Base-by-base conservation (phyloP, 2,888 invertebrate species). In the Acholoe squamosa region DNA sequence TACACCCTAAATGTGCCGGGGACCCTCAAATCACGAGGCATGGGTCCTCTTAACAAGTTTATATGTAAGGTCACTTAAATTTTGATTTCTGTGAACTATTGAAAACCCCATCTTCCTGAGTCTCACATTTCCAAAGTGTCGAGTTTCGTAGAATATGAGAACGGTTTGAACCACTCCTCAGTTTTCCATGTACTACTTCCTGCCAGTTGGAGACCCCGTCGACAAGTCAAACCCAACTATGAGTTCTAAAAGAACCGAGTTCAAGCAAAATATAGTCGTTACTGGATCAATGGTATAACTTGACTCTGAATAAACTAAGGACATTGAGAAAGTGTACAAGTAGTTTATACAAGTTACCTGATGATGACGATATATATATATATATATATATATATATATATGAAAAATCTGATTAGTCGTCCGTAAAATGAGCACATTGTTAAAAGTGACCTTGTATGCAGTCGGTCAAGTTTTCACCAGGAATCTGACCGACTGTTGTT, bases 51-150 rank as follows among this genome's bases (percentile, higher is more conserved):
- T 12, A 19, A 71, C 5, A 28, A 43, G 43, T 71, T 31, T 3
- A 71, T 28, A 71, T 5, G 28, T 71, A 71, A 71, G 71, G 71
- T 71, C 71, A 71, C 71, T 31, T 71, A 71, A 25, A 71, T 25
- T 0, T n/a, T 28, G 14, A 28, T 28, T 14, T 25, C 7, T 0
- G 0, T 0, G 16, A 14, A 0, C 28, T 7, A 71, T 1, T 14
- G 1, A 5, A 25, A 28, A 71, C 12, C 28, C 25, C 71, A 3
- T 7, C 31, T 71, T 28, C 71, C 61, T 61, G 61, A 61, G 61
- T n/a, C 61, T 61, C 14, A n/a, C 19, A 19, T 61, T 61, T n/a
- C 61, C 61, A 61, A 61, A 61, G 19, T n/a, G 61, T n/a, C 19
- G 22, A 12, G 61, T 61, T 3, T 3, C 5, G n/a, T 61, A 61